Evolutionary conservation across 2,113 vertebrate species (phyloP).

Genomic region (Amblyornis subalaris): DNA sequence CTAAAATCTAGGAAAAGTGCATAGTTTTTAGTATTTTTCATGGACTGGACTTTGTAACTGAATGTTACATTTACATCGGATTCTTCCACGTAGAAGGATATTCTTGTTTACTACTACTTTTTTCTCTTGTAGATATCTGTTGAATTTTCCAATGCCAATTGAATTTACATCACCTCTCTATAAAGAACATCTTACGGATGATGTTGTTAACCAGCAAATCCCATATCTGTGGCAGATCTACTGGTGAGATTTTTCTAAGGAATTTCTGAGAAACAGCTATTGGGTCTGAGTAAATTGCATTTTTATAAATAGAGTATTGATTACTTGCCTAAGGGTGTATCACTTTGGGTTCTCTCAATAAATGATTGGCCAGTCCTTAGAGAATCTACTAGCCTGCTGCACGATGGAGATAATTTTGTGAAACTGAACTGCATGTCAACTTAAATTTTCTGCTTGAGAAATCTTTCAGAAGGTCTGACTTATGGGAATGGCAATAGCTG

Average conservation of each 20-base stretch:
- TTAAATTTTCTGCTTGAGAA: background rate
- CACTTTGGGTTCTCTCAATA: background rate
- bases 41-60: background rate
- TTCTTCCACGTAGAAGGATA: background rate
- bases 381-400: background rate
- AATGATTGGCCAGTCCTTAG: background rate
- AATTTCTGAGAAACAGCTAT: background rate
- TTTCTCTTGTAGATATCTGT: conserved; percentile 76
- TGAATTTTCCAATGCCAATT: conserved; percentile 82
- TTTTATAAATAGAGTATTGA: background rate
- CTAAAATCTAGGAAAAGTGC: background rate
- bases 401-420: background rate
- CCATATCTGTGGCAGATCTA: conserved; percentile 88
- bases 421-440: background rate
- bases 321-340: background rate
- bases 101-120: background rate
- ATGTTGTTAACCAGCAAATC: conserved; percentile 77
- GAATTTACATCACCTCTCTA: conserved; percentile 74
- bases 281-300: background rate
- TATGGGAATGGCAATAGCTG: background rate
- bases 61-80: background rate
- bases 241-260: conserved; percentile 77
- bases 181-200: conserved; percentile 78
- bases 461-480: background rate
- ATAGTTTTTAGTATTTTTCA: background rate